phyloP scores from a whole-genome alignment of 2,113 vertebrate species.

The Dicerorhinus sumatrensis region DNA sequence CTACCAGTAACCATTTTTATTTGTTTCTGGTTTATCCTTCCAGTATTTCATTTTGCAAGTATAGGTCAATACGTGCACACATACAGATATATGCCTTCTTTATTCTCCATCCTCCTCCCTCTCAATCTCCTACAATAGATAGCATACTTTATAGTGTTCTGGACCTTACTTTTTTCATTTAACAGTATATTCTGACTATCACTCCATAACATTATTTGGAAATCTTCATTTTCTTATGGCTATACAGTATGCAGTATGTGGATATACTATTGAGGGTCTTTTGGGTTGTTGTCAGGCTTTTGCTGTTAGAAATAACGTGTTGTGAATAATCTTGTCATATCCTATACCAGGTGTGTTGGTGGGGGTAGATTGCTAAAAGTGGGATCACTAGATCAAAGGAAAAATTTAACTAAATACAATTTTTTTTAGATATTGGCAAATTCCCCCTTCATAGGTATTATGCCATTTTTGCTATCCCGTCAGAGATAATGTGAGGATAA shows the following conservation, averaged over 20 bases:
- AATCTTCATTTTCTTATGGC: not conserved
- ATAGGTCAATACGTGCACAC: not conserved
- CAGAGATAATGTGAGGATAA: not conserved
- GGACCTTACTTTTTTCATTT: not conserved
- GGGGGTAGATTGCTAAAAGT: not conserved
- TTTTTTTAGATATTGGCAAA: not conserved
- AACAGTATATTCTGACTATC: not conserved
- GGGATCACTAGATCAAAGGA: not conserved
- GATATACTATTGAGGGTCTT: not conserved
- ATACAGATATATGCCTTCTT: not conserved
- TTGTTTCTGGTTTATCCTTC: not conserved
- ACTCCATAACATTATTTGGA: not conserved
- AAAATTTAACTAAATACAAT: not conserved
- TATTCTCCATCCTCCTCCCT: not conserved
- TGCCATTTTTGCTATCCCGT: not conserved
- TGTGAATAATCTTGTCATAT: not conserved
- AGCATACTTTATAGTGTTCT: not conserved
- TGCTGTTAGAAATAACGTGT: conserved; percentile 38
- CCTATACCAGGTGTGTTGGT: not conserved
- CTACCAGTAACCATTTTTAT: conserved; percentile 4
- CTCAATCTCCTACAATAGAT: not conserved
- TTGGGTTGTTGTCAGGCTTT: not conserved
- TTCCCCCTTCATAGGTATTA: not conserved
- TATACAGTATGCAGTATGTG: not conserved
- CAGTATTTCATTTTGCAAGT: conserved; percentile 13